A percentile compares a stretch with the other conserved stretches of the same genome.
Conservation (phyloP, 1,140 invertebrate species). For the Archivesica marissinica region DNA sequence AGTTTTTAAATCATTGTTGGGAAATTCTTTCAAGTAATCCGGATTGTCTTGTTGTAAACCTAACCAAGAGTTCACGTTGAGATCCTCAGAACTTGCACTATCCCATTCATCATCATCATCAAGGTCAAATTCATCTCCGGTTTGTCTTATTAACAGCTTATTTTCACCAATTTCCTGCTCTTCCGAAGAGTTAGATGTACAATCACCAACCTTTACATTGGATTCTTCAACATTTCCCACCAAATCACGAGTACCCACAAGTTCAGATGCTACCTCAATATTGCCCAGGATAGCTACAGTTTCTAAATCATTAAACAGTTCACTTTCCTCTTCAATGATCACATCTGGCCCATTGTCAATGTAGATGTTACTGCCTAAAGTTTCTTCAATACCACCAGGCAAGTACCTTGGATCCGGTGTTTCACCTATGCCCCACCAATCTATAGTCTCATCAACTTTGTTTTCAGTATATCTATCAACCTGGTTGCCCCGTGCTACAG, state of each 20-base stretch:
- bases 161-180: background rate
- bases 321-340: conserved; percentile 55
- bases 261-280: background rate
- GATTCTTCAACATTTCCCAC: background rate
- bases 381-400: background rate
- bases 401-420: background rate
- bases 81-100: conserved; percentile 18
- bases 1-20: background rate
- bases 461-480: background rate
- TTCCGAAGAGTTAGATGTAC: background rate
- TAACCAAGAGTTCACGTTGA: background rate
- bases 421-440: conserved; percentile 51
- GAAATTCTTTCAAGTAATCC: background rate
- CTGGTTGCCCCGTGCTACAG: background rate
- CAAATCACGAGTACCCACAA: background rate
- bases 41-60: conserved; percentile 3
- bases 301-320: conserved; percentile 1
- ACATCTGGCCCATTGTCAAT: conserved; percentile 51
- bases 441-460: conserved; percentile 1
- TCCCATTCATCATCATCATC: conserved; percentile 44
- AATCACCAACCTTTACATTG: background rate
- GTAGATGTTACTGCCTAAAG: conserved; percentile 15
- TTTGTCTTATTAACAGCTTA: background rate
- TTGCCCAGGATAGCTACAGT: background rate
- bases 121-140: conserved; percentile 26